These are phyloP conservation scores for Gambusia affinis DNA, from an alignment of 2,113 vertebrate species.

Conservation along the genomic window DNA sequence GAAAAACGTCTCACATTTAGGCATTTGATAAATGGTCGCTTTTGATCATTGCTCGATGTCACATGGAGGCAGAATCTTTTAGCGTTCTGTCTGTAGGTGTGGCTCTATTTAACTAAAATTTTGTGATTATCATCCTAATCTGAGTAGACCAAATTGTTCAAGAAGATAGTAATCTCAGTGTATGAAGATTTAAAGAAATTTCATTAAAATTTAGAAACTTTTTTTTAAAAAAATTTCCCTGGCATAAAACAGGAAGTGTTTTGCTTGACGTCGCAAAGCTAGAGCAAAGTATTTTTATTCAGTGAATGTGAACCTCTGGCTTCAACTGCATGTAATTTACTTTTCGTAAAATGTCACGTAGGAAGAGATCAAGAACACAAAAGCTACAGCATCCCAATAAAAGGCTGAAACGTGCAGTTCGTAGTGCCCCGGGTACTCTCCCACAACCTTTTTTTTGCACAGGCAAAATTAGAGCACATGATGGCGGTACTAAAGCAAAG, in stretches of 20 bases:
- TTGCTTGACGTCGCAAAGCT: background rate
- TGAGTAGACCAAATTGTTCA: background rate
- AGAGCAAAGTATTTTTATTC: background rate
- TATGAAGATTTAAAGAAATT: background rate
- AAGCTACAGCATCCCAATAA: background rate
- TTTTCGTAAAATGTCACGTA: background rate
- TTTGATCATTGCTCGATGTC: background rate
- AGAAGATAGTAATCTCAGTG: background rate
- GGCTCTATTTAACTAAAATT: background rate
- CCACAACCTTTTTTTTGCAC: slow-evolving; percentile 36
- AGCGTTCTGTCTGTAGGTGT: background rate
- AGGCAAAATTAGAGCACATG: slow-evolving; percentile 63
- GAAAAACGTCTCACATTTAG: too few species aligned
- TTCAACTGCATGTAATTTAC: background rate
- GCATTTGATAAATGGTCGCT: too few species aligned
- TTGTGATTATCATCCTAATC: background rate
- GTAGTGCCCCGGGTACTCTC: background rate
- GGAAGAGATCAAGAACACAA: background rate
- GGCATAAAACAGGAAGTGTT: background rate
- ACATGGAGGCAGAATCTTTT: background rate
- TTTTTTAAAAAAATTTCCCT: too few species aligned
- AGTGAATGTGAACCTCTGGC: background rate
- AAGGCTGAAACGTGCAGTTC: slow-evolving; percentile 2
- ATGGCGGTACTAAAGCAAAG: slow-evolving; percentile 57
- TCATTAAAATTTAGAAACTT: background rate